A percentile compares a stretch with the other conserved stretches of the same genome.
Conservation (phyloP, 2,113 vertebrate genomes). For the Cacatua alba region DNA sequence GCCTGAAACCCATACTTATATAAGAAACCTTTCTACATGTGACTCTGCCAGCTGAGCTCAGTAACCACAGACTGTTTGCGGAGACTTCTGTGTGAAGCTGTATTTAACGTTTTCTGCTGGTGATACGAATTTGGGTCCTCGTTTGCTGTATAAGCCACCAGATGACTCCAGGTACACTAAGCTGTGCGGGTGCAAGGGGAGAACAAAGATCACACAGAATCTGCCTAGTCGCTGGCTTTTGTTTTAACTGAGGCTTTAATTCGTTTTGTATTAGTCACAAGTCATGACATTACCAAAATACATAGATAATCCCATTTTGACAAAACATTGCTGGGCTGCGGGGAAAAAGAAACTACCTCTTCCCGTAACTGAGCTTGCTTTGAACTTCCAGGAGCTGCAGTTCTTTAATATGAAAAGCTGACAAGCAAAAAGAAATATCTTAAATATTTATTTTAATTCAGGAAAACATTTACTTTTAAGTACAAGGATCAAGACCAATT, state of each 20-base stretch:
- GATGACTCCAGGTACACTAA: background rate
- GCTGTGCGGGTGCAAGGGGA: background rate
- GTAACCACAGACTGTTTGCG: fast-evolving
- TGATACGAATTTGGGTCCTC: background rate
- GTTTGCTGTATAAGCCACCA: background rate
- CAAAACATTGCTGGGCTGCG: background rate
- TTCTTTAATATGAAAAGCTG: background rate
- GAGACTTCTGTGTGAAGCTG: background rate
- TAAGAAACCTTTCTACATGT: background rate
- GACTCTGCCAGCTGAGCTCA: background rate
- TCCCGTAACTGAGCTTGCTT: background rate
- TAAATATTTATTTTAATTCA: background rate
- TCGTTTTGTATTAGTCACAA: background rate
- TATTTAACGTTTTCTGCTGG: background rate
- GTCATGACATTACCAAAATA: background rate
- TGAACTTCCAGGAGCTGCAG: background rate
- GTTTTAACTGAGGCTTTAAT: background rate
- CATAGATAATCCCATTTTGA: background rate
- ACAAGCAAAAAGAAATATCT: background rate
- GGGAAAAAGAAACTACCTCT: background rate
- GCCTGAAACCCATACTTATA: background rate
- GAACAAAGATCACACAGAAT: background rate
- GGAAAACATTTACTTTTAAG: background rate
- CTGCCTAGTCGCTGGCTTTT: background rate
- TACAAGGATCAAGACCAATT: background rate